Conservation (phyloP, 2,797 vertebrate genomes). For the Clarias fuscus region DNA sequence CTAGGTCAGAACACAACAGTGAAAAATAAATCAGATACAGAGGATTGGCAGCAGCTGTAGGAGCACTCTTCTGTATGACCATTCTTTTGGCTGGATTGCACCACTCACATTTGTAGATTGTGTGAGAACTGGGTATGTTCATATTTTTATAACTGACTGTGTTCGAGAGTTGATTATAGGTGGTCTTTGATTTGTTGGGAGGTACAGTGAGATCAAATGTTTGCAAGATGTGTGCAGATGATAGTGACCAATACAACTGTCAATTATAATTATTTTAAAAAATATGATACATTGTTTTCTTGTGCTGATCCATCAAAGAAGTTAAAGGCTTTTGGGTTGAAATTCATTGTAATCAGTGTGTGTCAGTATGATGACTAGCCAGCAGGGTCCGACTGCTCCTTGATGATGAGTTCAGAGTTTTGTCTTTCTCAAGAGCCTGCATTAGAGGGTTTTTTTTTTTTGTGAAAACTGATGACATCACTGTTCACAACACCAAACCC, state of each 20-base stretch:
- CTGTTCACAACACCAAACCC: too few species aligned
- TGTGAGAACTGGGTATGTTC: slow-evolving; percentile 25
- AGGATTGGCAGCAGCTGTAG: slow-evolving; percentile 31
- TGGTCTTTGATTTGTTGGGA: slow-evolving; percentile 31
- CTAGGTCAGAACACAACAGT: slow-evolving; percentile 33
- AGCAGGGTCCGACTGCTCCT: background rate
- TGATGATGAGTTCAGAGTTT: background rate
- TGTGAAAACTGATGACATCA: background rate
- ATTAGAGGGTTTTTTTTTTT: background rate
- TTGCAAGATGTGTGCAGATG: slow-evolving; percentile 15
- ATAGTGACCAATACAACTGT: slow-evolving; percentile 8
- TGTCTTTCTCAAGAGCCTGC: background rate
- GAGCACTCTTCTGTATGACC: slow-evolving; percentile 13
- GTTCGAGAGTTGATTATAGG: slow-evolving; percentile 20
- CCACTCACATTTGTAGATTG: slow-evolving; percentile 11
- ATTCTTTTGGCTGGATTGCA: slow-evolving; percentile 24
- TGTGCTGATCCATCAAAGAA: background rate
- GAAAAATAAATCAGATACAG: slow-evolving; percentile 42
- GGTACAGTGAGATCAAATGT: background rate
- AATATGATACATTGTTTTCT: background rate
- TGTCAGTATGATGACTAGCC: background rate
- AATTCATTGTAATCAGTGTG: slow-evolving; percentile 4
- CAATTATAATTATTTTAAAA: background rate
- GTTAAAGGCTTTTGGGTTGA: slow-evolving; percentile 16
- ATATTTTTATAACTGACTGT: slow-evolving; percentile 27